These are phyloP conservation scores for Papilio protenor DNA, from an alignment of 2,888 invertebrate species.

Conservation along the genomic window DNA sequence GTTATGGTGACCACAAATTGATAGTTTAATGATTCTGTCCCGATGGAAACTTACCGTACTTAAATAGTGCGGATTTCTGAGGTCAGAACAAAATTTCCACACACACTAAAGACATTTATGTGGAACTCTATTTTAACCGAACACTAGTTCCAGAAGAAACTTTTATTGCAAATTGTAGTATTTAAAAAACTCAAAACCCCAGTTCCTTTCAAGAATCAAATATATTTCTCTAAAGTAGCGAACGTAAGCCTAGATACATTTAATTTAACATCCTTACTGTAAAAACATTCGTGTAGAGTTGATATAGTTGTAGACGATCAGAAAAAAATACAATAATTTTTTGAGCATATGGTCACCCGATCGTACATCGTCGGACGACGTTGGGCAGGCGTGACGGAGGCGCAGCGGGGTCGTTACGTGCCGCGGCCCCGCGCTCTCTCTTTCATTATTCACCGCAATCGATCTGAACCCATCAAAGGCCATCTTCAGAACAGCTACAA, in stretches of 20 bases:
- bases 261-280: background rate
- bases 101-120: background rate
- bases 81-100: background rate
- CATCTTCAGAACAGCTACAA: constrained; percentile 27
- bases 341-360: background rate
- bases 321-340: background rate
- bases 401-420: constrained; percentile 45
- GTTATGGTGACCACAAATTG: background rate
- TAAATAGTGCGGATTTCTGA: background rate
- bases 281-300: background rate
- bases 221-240: background rate
- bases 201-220: background rate
- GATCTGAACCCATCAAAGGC: constrained; percentile 48
- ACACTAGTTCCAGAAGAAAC: background rate
- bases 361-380: background rate
- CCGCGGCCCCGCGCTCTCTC: constrained; percentile 40
- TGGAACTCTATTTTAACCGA: background rate
- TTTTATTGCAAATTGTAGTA: background rate
- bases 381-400: constrained; percentile 30
- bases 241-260: background rate
- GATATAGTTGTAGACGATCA: background rate
- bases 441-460: constrained; percentile 58
- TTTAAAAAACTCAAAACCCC: background rate
- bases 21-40: background rate
- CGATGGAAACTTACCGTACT: background rate